Base-by-base conservation (phyloP, 2,888 invertebrate genomes). In the Cyclophora punctaria region DNA sequence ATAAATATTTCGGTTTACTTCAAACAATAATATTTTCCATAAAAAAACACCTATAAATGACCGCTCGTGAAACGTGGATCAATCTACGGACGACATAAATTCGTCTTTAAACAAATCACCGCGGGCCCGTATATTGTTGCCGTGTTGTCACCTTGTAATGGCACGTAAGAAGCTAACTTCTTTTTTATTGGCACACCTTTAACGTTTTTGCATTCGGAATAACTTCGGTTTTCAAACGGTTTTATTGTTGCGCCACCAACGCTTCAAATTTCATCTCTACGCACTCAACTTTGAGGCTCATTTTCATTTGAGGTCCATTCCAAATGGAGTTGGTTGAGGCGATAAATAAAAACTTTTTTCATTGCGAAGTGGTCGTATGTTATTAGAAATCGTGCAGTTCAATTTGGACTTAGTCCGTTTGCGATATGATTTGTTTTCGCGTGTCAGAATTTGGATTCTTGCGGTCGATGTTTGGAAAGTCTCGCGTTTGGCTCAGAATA, bases 121-220 rank as follows among this genome's bases (percentile, higher is more conserved):
- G 73, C 64, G 76, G 74, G 61, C 71, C 70, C 67, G 73, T 73
- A 73, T 20, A 20, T 20, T 20, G 20, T 20, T 20, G 20, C 20
- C 20, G 20, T 20, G 20, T 69, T 64, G 73, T 60, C 78, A 78
- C 77, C 77, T 79, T 77, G 73, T 81, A 75, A 80, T 77, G 69
- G 71, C 72, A 80, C 79, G 76, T 79, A 87, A 87, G 86, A 80
- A 76, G 82, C 80, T 83, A 83, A 87, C 83, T 83, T 83, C 81
- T 79, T 83, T 88, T 88, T 87, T 88, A 88, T 84, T 75, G 79
- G 71, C 78, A 64, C 83, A 85, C 87, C 86, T 87, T 84, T 83
- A 83, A 80, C 78, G 80, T 67, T 75, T 77, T 76, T 76, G 73
- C 75, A 73, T 78, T 83, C 75, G 76, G 66, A 80, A 83, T 80